These are phyloP conservation scores for Neoniphon sammara DNA, from an alignment of 2,797 vertebrate species.

Conservation along the genomic window DNA sequence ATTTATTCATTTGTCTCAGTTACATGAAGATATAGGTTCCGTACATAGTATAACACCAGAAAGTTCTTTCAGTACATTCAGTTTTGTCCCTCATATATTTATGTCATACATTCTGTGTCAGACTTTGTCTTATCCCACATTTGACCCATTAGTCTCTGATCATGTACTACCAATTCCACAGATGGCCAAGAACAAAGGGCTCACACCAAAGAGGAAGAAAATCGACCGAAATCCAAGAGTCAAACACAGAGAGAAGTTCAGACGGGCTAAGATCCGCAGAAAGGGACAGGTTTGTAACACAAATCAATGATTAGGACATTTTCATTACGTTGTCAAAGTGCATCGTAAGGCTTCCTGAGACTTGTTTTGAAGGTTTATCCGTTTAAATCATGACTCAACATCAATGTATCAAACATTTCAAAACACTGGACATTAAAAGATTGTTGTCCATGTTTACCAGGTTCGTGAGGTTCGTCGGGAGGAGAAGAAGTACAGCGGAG, in stretches of 20 bases:
- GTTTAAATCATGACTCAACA: background rate
- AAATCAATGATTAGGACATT: background rate
- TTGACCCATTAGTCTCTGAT: background rate
- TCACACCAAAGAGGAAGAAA: conserved; percentile 95
- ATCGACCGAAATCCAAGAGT: conserved; percentile 96
- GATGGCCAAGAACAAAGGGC: conserved; percentile 98
- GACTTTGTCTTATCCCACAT: background rate
- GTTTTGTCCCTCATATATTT: background rate
- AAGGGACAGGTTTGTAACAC: conserved; percentile 88
- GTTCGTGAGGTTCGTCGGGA: conserved; percentile 91
- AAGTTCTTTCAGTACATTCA: conserved; percentile 1
- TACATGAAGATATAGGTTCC: background rate
- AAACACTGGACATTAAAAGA: background rate
- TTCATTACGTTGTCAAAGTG: background rate
- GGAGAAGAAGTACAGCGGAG: conserved; percentile 88
- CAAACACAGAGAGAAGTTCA: conserved; percentile 95
- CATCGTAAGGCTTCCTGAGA: background rate
- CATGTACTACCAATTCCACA: conserved; percentile 59
- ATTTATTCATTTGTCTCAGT: background rate
- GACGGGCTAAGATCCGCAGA: conserved; percentile 92
- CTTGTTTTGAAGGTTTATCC: background rate
- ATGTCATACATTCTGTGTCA: background rate
- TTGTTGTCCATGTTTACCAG: conserved; percentile 63
- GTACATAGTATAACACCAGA: background rate
- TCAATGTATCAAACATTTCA: background rate